Base-by-base conservation (phyloP, 2,888 invertebrate species). In the Arctia plantaginis region DNA sequence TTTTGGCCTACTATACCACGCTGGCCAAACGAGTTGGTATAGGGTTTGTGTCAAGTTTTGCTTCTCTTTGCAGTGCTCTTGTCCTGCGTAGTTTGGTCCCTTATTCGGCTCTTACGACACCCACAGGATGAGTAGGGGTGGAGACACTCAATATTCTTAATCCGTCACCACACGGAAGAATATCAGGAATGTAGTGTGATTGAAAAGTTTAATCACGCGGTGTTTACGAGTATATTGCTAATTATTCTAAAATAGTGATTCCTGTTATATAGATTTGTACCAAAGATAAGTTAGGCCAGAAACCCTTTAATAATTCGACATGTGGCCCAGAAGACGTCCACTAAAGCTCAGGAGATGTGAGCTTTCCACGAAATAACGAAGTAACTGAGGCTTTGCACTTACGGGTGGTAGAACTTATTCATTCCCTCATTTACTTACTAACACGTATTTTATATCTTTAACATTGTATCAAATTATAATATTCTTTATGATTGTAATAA, bases 241-340 rank as follows among this genome's bases (percentile, higher is more conserved):
- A 18, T 30, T 62, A 18, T 30, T 15, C 30, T 8, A 30, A 30
- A 6, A 30, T 30, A 12, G n/a, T 18, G 7, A 30, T n/a, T 23
- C 13, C n/a, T 33, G 33, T 51, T 68, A 10, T 35, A 33, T 3
- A 23, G 35, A 67, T 68, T 47, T 65, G 70, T 59, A 30, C 30
- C 23, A 18, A 66, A 72, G 20, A n/a, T 35, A 67, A 55, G 35
- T 51, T 66, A 33, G 30, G 73, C 39, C 65, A 69, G 23, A 44
- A 33, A 70, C 51, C 66, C 51, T 71, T 64, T 83, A 81, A 84
- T 84, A 71, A 84, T 84, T 76, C 35, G 66, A 55, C 8, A 30
- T n/a, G 13, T 47, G 13, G 23, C 44, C 74, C 76, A 76, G 81
- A 75, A 80, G 81, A 78, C 66, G 73, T 35, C 66, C 59, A 75